These are phyloP conservation scores for Selenia dentaria DNA, from an alignment of 2,888 invertebrate genomes.

Conservation along the genomic window DNA sequence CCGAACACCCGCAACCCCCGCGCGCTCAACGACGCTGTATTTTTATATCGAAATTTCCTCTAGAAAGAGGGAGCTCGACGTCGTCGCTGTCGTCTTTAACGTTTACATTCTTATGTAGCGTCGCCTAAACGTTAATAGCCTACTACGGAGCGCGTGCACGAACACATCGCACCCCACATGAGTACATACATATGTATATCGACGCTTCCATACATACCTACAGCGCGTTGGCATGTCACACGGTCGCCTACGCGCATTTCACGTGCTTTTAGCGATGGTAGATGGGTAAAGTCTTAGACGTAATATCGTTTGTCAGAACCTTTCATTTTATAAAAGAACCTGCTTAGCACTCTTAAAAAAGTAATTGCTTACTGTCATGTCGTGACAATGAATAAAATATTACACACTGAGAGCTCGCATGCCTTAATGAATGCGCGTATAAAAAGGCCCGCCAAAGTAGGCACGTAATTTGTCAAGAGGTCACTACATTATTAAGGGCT, in stretches of 20 bases:
- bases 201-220: slow-evolving; percentile 29
- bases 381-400: slow-evolving; percentile 61
- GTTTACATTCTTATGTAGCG: slow-evolving; percentile 85
- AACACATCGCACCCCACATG: slow-evolving; percentile 40
- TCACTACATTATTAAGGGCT: slow-evolving; percentile 45
- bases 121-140: slow-evolving; percentile 82
- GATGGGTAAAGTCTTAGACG: slow-evolving; percentile 61
- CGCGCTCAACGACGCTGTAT: slow-evolving; percentile 70
- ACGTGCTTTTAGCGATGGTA: slow-evolving; percentile 70
- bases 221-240: slow-evolving; percentile 25
- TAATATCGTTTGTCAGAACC: slow-evolving; percentile 69
- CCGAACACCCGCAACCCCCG: slow-evolving; percentile 45
- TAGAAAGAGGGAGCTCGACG: slow-evolving; percentile 72
- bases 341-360: slow-evolving; percentile 58
- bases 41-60: slow-evolving; percentile 84
- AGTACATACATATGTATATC: slow-evolving; percentile 34
- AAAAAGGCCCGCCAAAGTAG: slow-evolving; percentile 29
- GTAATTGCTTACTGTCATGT: slow-evolving; percentile 52
- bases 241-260: slow-evolving; percentile 57
- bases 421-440: slow-evolving; percentile 30
- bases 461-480: slow-evolving; percentile 33
- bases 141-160: slow-evolving; percentile 64
- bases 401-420: slow-evolving; percentile 42
- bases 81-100: slow-evolving; percentile 79
- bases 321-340: slow-evolving; percentile 68